phyloP scores from a whole-genome alignment of 1,140 invertebrate genomes.

The Orius laevigatus region DNA sequence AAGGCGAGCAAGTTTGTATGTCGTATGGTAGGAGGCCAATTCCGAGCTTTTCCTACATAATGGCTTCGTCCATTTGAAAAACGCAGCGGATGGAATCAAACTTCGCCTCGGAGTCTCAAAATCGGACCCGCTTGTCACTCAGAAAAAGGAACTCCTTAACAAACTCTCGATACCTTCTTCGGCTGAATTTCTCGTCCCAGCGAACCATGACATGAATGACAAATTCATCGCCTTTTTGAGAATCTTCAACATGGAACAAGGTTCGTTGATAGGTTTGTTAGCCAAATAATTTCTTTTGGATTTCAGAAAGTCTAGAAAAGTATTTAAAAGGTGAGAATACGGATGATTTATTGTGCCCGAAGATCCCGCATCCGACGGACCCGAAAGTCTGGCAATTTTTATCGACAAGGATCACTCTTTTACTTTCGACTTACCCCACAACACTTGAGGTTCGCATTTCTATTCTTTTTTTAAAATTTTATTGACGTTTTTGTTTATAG shows the following conservation, averaged over 20 bases:
- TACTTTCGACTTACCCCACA: slow-evolving; percentile 46
- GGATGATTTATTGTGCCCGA: slow-evolving; percentile 20
- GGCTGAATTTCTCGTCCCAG: slow-evolving; percentile 37
- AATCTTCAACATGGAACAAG: slow-evolving; percentile 67
- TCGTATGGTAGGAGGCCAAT: slow-evolving; percentile 77
- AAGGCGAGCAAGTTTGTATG: slow-evolving; percentile 66
- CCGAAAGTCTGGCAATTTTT: slow-evolving; percentile 51
- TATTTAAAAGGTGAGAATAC: slow-evolving; percentile 30
- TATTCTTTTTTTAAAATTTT: not conserved
- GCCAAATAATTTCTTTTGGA: not conserved
- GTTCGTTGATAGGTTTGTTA: slow-evolving; percentile 24
- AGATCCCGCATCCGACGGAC: slow-evolving; percentile 40
- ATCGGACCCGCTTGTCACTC: slow-evolving; percentile 47
- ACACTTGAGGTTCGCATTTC: slow-evolving; percentile 32
- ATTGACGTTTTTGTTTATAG: slow-evolving; percentile 24
- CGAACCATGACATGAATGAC: slow-evolving; percentile 23
- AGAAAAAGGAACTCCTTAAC: slow-evolving; percentile 37
- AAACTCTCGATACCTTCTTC: slow-evolving; percentile 38
- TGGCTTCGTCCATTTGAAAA: slow-evolving; percentile 68
- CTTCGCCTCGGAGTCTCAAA: slow-evolving; percentile 62
- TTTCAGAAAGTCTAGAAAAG: slow-evolving; percentile 32
- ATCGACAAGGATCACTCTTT: slow-evolving; percentile 41
- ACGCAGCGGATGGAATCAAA: slow-evolving; percentile 52
- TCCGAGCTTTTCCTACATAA: slow-evolving; percentile 79
- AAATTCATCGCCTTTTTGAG: slow-evolving; percentile 60